Evolutionary conservation across 2,113 vertebrate species (phyloP), one percentile per base, ranked within the genome.

Genomic region (Chaetodon trifascialis): DNA sequence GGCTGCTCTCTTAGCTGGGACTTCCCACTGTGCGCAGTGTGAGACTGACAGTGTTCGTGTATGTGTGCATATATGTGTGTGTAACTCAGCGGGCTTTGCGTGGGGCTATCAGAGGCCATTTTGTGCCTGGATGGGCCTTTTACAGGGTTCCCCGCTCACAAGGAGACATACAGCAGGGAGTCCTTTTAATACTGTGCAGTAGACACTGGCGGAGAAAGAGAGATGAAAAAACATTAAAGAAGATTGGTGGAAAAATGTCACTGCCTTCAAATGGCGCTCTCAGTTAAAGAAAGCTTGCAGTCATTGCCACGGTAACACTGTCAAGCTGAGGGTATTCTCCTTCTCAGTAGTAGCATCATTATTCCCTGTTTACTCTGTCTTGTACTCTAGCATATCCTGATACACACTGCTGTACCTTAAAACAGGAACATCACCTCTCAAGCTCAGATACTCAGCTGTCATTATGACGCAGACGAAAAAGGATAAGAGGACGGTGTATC

Each of bases 1-100:
- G 77, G 80, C 82, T 89, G 88, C 89, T 93, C 92, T 92, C 86
- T 92, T 84, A 85, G 91, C 89, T 3, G 63, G 73, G 91, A 89
- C 88, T 83, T 90, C 91, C 90, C 87, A 91, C 90, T 92, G 89
- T 42, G 91, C 73, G 73, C 74, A 63, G 83, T 83, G 86, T 84
- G 83, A 34, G 59, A 64, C 76, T 79, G 86, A 84, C 76, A 80
- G 59, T 71, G 77, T 62, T 64, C 30, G 38, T 40, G 79, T 40
- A 11, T 42, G n/a, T 16, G 79, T 69, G 81, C 46, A 25, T 63
- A 25, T 38, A 55, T 69, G 63, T 72, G 77, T 55, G 85, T 76
- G 56, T 68, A 74, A 84, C 72, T 78, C 78, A 70, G 82, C 71
- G 64, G 72, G 78, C 79, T 78, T 68, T 84, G 66, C 73, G 7